Evolutionary conservation across 2,888 invertebrate species (phyloP).

Genomic region (Dermolepida albohirtum): DNA sequence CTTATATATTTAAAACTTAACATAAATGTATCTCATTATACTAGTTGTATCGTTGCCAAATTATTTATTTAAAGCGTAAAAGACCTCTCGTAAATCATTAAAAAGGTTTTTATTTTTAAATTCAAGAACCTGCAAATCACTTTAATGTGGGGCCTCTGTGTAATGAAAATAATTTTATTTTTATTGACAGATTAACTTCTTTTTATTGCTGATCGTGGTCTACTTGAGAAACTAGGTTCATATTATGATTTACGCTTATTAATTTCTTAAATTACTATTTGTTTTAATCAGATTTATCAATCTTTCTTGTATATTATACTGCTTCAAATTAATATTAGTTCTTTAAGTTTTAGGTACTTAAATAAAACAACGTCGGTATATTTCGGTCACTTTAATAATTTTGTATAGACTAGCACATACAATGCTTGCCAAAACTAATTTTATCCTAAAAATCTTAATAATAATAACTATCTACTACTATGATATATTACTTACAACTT

Average conservation of each 20-base stretch:
- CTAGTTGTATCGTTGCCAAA: slow-evolving; percentile 42
- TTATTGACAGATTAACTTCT: slow-evolving; percentile 38
- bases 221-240: slow-evolving; percentile 17
- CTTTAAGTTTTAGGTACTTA: too few relatives aligned
- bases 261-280: slow-evolving; percentile 5
- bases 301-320: too few relatives aligned
- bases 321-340: too few relatives aligned
- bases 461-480: too few relatives aligned
- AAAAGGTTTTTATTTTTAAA: slow-evolving; percentile 45
- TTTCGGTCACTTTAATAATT: too few relatives aligned
- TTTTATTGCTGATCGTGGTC: slow-evolving; percentile 25
- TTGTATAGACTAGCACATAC: too few relatives aligned
- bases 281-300: slow-evolving; percentile 12
- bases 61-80: slow-evolving; percentile 44
- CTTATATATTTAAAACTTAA: slow-evolving; percentile 39
- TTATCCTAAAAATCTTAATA: too few relatives aligned
- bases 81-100: slow-evolving; percentile 45
- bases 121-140: slow-evolving; percentile 39
- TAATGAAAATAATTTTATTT: slow-evolving; percentile 36
- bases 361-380: too few relatives aligned
- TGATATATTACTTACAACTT: too few relatives aligned
- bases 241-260: slow-evolving; percentile 21
- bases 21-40: slow-evolving; percentile 45
- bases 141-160: slow-evolving; percentile 28
- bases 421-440: too few relatives aligned